A percentile compares a stretch with the other conserved stretches of the same genome.
These are phyloP conservation scores for Pangasius mekongensis DNA, from an alignment of 2,797 vertebrate genomes.

Conservation along the genomic window DNA sequence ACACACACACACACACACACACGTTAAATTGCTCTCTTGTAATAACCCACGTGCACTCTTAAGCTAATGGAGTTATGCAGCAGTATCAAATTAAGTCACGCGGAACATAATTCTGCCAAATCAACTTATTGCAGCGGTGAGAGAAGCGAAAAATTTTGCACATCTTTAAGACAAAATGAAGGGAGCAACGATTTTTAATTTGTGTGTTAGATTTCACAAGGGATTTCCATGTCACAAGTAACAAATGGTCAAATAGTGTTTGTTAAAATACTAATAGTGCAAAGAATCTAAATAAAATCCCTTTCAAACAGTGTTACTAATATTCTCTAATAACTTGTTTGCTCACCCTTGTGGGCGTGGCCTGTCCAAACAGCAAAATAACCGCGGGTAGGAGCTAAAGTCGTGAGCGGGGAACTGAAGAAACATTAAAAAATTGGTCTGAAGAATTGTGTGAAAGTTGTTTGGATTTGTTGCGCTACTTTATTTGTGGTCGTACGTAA, in stretches of 20 bases:
- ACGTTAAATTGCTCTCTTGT: neutral
- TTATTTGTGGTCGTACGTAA: neutral
- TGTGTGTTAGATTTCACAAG: no score
- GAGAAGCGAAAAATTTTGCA: neutral
- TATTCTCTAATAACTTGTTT: no score
- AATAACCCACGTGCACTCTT: neutral
- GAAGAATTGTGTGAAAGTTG: neutral
- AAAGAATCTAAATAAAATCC: no score
- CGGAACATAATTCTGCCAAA: neutral
- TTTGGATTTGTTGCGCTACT: neutral
- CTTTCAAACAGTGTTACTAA: no score
- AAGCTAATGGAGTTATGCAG: no score
- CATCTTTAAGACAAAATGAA: neutral
- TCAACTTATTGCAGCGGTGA: neutral
- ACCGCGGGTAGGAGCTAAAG: neutral
- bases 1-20: constrained; percentile 13
- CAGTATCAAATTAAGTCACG: neutral
- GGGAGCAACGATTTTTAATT: no score
- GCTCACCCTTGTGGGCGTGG: no score
- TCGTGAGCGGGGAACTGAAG: neutral
- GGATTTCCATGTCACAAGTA: no score
- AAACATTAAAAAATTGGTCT: neutral
- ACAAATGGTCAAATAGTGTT: no score
- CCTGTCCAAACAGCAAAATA: no score
- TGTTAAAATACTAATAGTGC: no score